Percentiles rank a stretch among this genome's conserved stretches.
Conservation (phyloP, 2,113 vertebrate genomes). For the Bagarius yarrelli region DNA sequence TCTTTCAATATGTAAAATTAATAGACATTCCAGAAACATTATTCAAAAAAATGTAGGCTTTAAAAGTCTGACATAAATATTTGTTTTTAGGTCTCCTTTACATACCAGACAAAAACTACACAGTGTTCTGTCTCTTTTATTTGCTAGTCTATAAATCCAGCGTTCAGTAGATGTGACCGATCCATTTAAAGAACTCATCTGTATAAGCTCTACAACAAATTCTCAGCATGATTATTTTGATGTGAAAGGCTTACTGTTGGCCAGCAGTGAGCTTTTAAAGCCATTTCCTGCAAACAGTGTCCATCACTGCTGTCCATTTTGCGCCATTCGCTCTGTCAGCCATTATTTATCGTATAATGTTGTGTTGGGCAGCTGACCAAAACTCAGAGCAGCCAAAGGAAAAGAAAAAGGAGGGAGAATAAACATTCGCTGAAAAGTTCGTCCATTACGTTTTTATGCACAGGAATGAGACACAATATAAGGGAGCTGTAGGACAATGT, state of each 20-base stretch:
- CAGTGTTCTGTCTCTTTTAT: neutral
- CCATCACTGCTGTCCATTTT: conserved; percentile 39
- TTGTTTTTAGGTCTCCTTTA: neutral
- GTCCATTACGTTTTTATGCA: conserved; percentile 12
- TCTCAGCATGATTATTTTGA: conserved; percentile 32
- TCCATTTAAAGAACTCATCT: conserved; percentile 18
- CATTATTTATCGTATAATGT: conserved; percentile 45
- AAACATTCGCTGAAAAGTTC: conserved; percentile 39
- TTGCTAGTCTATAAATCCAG: neutral
- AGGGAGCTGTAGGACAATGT: neutral
- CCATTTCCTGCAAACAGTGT: conserved; percentile 47
- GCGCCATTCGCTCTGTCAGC: conserved; percentile 34
- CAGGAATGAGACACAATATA: neutral
- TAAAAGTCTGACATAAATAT: conserved; percentile 20
- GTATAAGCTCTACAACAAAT: conserved; percentile 28
- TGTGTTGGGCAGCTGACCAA: conserved; percentile 49
- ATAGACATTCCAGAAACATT: conserved; percentile 10
- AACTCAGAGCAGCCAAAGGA: conserved; percentile 41
- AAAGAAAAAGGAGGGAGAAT: conserved; percentile 42
- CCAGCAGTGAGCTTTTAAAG: conserved; percentile 45
- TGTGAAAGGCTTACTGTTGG: conserved; percentile 27
- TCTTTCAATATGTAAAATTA: conserved; percentile 18
- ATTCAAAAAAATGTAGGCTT: neutral
- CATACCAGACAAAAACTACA: conserved; percentile 2
- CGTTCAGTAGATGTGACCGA: neutral